Conservation (phyloP, 2,888 invertebrate species). For the Lepas anatifera region DNA sequence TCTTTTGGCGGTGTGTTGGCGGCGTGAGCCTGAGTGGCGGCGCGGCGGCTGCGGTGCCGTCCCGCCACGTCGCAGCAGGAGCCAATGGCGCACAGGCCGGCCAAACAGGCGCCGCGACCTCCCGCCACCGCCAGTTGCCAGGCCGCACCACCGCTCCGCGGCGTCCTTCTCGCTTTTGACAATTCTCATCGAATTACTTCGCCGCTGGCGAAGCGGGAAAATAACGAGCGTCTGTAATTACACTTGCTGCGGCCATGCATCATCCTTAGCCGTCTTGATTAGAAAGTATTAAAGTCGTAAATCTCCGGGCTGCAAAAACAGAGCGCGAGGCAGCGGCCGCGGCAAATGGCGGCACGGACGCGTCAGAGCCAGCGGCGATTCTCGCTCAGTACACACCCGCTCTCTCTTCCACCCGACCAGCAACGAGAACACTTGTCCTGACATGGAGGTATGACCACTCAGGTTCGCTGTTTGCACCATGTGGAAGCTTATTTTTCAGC, state of each 20-base stretch:
- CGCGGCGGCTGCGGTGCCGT: too few relatives aligned
- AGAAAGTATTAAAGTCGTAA: constrained; percentile 12
- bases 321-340: neutral
- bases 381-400: too few relatives aligned
- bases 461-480: too few relatives aligned
- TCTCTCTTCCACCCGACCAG: too few relatives aligned
- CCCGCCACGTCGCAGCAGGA: too few relatives aligned
- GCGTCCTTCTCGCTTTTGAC: neutral
- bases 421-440: too few relatives aligned
- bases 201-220: neutral
- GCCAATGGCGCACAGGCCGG: too few relatives aligned
- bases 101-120: too few relatives aligned
- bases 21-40: neutral
- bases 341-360: constrained; percentile 10
- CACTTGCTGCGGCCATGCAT: constrained; percentile 1
- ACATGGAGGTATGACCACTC: too few relatives aligned
- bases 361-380: too few relatives aligned
- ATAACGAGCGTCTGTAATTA: constrained; percentile 11
- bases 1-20: neutral
- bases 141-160: neutral
- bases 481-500: too few relatives aligned
- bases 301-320: constrained; percentile 3
- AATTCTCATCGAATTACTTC: constrained; percentile 8
- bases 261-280: constrained; percentile 11
- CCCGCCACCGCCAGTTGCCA: neutral